Conservation (phyloP, 1,140 invertebrate genomes). For the Bombus impatiens region DNA sequence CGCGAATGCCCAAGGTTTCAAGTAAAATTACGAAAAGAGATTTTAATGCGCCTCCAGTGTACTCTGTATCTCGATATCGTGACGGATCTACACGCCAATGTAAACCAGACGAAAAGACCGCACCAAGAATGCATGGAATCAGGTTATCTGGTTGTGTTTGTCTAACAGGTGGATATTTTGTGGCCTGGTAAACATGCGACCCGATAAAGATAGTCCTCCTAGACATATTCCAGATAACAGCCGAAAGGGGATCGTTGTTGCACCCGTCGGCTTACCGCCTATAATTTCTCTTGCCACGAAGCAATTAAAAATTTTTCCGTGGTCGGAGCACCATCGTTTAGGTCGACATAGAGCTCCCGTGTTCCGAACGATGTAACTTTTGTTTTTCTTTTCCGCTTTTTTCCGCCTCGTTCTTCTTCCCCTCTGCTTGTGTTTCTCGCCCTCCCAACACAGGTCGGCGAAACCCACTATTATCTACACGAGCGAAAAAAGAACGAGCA, state of each 20-base stretch:
- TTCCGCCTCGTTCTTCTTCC: neutral
- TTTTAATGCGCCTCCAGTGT: constrained; percentile 28
- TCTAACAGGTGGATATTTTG: constrained; percentile 51
- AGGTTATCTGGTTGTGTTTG: constrained; percentile 48
- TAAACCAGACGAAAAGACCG: constrained; percentile 35
- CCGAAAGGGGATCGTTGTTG: constrained; percentile 35
- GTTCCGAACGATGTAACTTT: constrained; percentile 58
- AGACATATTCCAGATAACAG: constrained; percentile 37
- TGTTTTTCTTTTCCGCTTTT: constrained; percentile 41
- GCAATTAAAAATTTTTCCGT: constrained; percentile 66
- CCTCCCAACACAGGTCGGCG: constrained; percentile 27
- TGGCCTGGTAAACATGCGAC: constrained; percentile 26
- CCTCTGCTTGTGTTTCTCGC: constrained; percentile 18
- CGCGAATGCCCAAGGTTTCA: neutral
- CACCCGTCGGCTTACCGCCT: constrained; percentile 24
- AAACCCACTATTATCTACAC: constrained; percentile 66
- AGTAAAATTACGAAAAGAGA: neutral
- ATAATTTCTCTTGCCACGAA: constrained; percentile 62
- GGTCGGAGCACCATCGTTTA: constrained; percentile 49
- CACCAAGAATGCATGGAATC: constrained; percentile 8
- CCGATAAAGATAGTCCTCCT: constrained; percentile 36
- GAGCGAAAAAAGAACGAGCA: constrained; percentile 62
- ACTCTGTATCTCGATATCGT: constrained; percentile 5
- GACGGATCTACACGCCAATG: constrained; percentile 24
- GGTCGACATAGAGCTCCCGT: constrained; percentile 52